Evolutionary conservation across 2,113 vertebrate genomes (phyloP).

Genomic region (Nymphicus hollandicus): DNA sequence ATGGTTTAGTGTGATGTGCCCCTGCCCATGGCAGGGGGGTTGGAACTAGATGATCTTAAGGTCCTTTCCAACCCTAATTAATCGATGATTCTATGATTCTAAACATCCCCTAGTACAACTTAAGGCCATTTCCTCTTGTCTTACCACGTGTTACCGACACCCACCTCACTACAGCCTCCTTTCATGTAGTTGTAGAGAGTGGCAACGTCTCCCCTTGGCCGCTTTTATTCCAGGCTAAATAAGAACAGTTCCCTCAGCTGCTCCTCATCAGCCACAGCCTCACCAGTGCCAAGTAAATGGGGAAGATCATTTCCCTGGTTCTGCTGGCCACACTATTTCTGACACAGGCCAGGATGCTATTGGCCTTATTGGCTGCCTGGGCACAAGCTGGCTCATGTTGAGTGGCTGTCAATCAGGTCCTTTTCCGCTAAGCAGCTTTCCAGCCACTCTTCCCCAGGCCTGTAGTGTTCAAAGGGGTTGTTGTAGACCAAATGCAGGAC

Average conservation of each 20-base stretch:
- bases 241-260: background rate
- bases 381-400: background rate
- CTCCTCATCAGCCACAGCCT: background rate
- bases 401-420: background rate
- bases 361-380: background rate
- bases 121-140: background rate
- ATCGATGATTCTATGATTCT: no score
- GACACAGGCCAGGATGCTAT: background rate
- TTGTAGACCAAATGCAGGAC: background rate
- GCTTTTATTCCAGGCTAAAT: background rate
- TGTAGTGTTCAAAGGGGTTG: background rate
- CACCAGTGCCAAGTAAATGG: fast-evolving
- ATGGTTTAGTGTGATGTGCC: no score
- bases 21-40: no score
- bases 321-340: background rate
- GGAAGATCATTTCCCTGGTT: background rate
- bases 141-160: no score
- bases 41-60: no score
- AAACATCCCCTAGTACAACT: background rate
- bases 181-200: background rate
- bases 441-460: background rate
- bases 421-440: background rate
- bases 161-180: background rate
- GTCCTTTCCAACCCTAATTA: no score
- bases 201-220: background rate